Base-by-base conservation (phyloP, 1,140 invertebrate species). In the Trachymyrmex cornetzi region DNA sequence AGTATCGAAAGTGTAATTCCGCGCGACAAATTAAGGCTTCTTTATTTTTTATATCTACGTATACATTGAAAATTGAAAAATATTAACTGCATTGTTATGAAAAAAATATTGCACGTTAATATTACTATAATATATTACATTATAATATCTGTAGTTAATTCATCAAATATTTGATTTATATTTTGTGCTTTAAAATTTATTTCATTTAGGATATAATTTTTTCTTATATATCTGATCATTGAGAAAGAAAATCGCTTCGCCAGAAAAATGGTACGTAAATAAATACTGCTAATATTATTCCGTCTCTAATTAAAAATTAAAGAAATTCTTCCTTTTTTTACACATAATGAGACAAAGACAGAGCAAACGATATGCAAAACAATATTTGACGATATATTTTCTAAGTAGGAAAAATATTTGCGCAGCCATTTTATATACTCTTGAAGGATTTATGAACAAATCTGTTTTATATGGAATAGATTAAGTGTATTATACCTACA, bases 171-270 rank as follows among this genome's bases (percentile, higher is more conserved):
- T n/a, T 57, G 12, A 75, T n/a, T 57, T 22, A 14, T 59, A 59
- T 11, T 75, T 57, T 57, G n/a, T 57, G n/a, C 1, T 55, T 38
- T 11, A 24, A 24, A 59, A 59, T 75, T 75, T 57, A 74, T 55
- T 24, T 57, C 12, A 34, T 72, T 72, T 16, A 16, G 27, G 16
- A 30, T 53, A 19, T 38, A 22, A 75, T 34, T 24, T 59, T 77
- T 12, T 48, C 0, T 34, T 38, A 57, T 16, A 3, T 22, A 38
- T 16, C 12, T 24, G 3, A 74, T 55, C n/a, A 57, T 57, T 72
- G 16, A 57, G 5, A 19, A 14, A 34, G 19, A 57, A 75, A 34
- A 22, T 75, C 9, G 3, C 30, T 38, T 57, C n/a, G n/a, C 6
- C 12, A 57, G 48, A 9, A 27, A 74, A 57, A 75, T 16, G 9